These are phyloP conservation scores for Neotoma lepida DNA, from an alignment of 2,113 vertebrate genomes.

Conservation along the genomic window DNA sequence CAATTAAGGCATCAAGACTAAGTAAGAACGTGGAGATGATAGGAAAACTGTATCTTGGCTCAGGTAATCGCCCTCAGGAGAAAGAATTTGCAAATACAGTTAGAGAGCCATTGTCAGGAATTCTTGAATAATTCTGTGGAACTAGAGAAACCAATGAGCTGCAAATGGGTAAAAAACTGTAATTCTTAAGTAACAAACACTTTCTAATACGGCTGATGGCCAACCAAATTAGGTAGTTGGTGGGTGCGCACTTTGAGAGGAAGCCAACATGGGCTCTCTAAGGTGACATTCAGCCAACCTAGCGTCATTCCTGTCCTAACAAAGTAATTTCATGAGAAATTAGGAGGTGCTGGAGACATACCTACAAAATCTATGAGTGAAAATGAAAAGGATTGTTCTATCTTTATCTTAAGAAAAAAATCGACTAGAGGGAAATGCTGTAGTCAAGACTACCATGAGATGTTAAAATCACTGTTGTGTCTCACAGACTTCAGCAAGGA, in stretches of 20 bases:
- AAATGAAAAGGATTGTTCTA: slow-evolving; percentile 25
- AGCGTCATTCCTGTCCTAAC: slow-evolving; percentile 47
- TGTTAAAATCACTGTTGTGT: neutral
- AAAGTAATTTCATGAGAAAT: slow-evolving; percentile 40
- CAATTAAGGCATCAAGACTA: slow-evolving; percentile 38
- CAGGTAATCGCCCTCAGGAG: slow-evolving; percentile 33
- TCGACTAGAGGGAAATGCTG: neutral
- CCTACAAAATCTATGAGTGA: neutral
- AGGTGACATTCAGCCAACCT: neutral
- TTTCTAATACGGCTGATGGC: slow-evolving; percentile 24
- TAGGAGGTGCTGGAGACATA: neutral
- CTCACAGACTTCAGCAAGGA: neutral
- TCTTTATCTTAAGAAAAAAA: slow-evolving; percentile 26
- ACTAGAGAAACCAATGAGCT: neutral
- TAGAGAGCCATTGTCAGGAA: slow-evolving; percentile 28
- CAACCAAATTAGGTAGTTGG: slow-evolving; percentile 5
- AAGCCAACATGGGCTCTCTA: slow-evolving; percentile 43
- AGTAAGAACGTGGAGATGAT: neutral
- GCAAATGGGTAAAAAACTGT: neutral
- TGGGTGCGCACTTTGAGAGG: neutral
- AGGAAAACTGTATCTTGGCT: slow-evolving; percentile 33
- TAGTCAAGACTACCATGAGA: neutral
- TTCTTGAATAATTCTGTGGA: slow-evolving; percentile 4
- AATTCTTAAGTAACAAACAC: slow-evolving; percentile 45
- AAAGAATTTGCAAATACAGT: slow-evolving; percentile 37